Percentiles rank a stretch among this genome's conserved stretches.
These are phyloP conservation scores for Zoanthus sansibaricus DNA, from an alignment of 92 coral and sea anemone species.

Conservation along the genomic window DNA sequence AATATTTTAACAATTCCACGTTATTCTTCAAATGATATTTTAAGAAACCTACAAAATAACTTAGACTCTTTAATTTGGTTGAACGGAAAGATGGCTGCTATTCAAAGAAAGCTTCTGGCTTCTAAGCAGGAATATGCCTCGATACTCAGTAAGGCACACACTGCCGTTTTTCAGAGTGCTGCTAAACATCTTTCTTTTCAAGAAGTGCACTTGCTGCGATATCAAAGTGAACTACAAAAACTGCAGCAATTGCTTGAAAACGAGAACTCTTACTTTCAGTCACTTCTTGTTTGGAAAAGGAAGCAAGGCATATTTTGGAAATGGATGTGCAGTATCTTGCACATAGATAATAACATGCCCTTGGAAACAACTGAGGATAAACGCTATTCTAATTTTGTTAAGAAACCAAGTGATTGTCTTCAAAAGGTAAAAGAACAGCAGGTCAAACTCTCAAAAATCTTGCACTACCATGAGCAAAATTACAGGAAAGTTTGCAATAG, in stretches of 20 bases:
- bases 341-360: conserved; percentile 48
- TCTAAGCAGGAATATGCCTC: conserved; percentile 66
- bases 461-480: conserved; percentile 65
- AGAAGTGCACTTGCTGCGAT: conserved; percentile 83
- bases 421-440: conserved; percentile 78
- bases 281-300: conserved; percentile 65
- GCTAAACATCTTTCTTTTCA: conserved; percentile 77
- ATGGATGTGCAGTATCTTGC: conserved; percentile 92
- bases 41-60: conserved; percentile 1
- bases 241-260: conserved; percentile 67
- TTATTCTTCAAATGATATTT: background rate
- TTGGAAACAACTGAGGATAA: conserved; percentile 38
- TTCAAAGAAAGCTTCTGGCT: conserved; percentile 73
- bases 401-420: conserved; percentile 62
- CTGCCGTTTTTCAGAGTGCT: conserved; percentile 52
- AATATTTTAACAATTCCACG: background rate
- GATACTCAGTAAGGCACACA: conserved; percentile 72
- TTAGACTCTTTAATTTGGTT: conserved; percentile 53
- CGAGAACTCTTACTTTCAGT: conserved; percentile 67
- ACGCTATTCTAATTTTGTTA: background rate
- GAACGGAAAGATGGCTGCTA: conserved; percentile 72
- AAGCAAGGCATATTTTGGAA: conserved; percentile 86
- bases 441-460: conserved; percentile 66
- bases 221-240: conserved; percentile 65
- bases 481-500: conserved; percentile 67